These are phyloP conservation scores for Luffia ferchaultella DNA, from an alignment of 2,888 invertebrate genomes.

Conservation along the genomic window DNA sequence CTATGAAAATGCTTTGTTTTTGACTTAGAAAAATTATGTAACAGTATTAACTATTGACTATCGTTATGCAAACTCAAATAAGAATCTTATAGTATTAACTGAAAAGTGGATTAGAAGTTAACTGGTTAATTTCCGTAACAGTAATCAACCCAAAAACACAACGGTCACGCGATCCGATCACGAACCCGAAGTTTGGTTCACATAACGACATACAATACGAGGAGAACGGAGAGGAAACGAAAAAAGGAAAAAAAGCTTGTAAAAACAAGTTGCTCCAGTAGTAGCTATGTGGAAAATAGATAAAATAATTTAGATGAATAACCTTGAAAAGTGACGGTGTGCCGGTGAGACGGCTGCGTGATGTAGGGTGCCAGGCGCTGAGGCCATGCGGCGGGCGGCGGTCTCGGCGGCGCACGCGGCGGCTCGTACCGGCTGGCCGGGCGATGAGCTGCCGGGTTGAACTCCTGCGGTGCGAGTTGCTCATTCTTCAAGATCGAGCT, in stretches of 20 bases:
- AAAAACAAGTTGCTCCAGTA: constrained; percentile 44
- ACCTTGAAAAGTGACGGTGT: constrained; percentile 81
- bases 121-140: too few species aligned
- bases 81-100: too few species aligned
- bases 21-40: too few species aligned
- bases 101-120: too few species aligned
- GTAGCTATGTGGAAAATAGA: constrained; percentile 30
- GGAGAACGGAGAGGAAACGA: not conserved
- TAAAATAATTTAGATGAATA: constrained; percentile 30
- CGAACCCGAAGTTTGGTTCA: not conserved
- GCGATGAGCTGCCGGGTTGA: constrained; percentile 78
- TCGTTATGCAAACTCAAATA: too few species aligned
- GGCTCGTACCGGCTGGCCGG: constrained; percentile 82
- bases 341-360: constrained; percentile 62
- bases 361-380: constrained; percentile 48
- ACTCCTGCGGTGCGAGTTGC: constrained; percentile 71
- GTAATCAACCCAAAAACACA: constrained; percentile 14
- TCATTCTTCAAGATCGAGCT: constrained; percentile 55
- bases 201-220: not conserved
- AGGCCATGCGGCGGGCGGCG: constrained; percentile 53
- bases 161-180: not conserved
- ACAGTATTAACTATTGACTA: too few species aligned
- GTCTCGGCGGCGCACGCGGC: constrained; percentile 62
- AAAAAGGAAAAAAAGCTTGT: not conserved
- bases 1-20: too few species aligned